Base-by-base conservation (phyloP, 2,113 vertebrate genomes). In the Anguilla japonica region DNA sequence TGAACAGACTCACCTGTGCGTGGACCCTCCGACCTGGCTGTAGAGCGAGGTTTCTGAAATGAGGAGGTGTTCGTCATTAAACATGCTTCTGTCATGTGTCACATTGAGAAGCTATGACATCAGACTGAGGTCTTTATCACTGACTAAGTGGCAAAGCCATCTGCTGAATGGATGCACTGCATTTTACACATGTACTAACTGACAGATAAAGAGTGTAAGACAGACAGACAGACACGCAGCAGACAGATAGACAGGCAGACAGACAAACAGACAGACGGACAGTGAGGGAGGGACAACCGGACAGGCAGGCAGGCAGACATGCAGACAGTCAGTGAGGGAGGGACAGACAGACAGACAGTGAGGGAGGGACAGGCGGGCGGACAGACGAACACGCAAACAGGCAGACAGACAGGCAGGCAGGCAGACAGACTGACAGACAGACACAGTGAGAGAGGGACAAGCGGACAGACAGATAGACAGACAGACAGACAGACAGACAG, bases 1-100 rank as follows among this genome's bases (percentile, higher is more conserved):
- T 39, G n/a, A 56, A 34, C 26, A 29, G 56, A 41, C 83, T 84
- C 63, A 84, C 83, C 83, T 84, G 16, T 9, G 63, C n/a, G 63
- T 71, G 83, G 83, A 84, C 26, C 83, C 57, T 14, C 83, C 20
- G 11, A 15, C 40, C 63, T 75, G 57, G 63, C 57, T 22, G 63
- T 84, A 75, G 5, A 67, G 57, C 53, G 63, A 75, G 57, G 63
- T 71, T 67, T 71, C 83, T 84, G 83, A 43, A 63, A 83, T 13
- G 14, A 15, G n/a, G 53, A 83, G 15, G 40, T 13, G 71, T n/a
- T n/a, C 7, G 71, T 29, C 26, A 13, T 34, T 75, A 39, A 29
- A 83, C 40, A 83, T 16, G 60, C 20, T 26, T 26, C 2, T 26
- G 22, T 3, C 50, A 14, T 11, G 50, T 7, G 50, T 53, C 13